Conservation (phyloP, 2,797 vertebrate genomes). For the Chiroxiphia lanceolata region DNA sequence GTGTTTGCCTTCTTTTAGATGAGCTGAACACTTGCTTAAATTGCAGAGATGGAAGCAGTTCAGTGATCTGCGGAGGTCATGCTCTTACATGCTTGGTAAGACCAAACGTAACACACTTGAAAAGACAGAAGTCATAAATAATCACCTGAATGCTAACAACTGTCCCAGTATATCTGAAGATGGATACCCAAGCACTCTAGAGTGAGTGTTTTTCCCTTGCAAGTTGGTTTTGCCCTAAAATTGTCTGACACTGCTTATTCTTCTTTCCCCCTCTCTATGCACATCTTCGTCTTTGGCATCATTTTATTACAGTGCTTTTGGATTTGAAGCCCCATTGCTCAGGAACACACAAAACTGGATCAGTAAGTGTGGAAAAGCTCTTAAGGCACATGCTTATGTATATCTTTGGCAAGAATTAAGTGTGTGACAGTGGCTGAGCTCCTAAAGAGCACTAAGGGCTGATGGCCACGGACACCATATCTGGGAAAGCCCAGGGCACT, state of each 20-base stretch:
- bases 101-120: not conserved
- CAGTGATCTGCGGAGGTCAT: not conserved
- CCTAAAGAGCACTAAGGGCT: fast-evolving
- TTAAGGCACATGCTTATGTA: fast-evolving
- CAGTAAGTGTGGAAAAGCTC: fast-evolving
- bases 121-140: not conserved
- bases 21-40: not conserved
- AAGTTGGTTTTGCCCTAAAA: not conserved
- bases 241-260: not conserved
- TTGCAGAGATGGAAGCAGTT: not conserved
- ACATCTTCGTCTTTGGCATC: not conserved
- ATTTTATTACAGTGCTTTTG: not conserved
- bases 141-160: not conserved
- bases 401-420: too few relatives aligned
- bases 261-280: not conserved
- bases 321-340: not conserved
- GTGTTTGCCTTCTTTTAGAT: not conserved
- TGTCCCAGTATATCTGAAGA: not conserved
- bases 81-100: fast-evolving
- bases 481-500: not conserved
- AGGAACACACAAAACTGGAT: not conserved
- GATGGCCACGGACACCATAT: fast-evolving
- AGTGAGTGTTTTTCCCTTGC: not conserved
- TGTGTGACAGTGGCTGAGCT: fast-evolving
- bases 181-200: not conserved